phyloP scores from a whole-genome alignment of 2,113 vertebrate genomes.

The Synchiropus splendidus region DNA sequence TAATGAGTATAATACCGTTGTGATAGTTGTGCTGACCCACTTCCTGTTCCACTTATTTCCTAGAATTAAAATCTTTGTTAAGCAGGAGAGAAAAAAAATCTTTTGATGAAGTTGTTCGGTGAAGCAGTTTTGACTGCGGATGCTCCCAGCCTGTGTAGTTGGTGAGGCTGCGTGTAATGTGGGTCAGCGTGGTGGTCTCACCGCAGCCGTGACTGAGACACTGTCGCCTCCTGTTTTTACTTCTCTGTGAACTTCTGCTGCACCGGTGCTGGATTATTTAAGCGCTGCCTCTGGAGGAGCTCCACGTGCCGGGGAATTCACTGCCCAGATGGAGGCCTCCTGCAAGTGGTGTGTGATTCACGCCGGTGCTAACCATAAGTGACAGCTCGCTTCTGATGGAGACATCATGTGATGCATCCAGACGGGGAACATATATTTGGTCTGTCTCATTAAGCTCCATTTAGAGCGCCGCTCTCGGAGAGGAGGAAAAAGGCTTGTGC shows the following conservation, averaged over 20 bases:
- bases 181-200: conserved; percentile 19
- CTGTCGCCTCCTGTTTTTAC: conserved; percentile 53
- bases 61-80: no score
- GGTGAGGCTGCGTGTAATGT: conserved; percentile 46
- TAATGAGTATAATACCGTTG: no score
- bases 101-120: no score
- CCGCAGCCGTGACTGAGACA: conserved; percentile 31
- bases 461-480: conserved; percentile 12
- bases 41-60: no score
- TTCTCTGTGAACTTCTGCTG: conserved; percentile 40
- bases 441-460: conserved; percentile 9
- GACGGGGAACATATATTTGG: conserved; percentile 5
- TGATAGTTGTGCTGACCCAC: no score
- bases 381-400: conserved; percentile 15
- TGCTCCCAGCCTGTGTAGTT: conserved; percentile 9
- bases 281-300: conserved; percentile 26
- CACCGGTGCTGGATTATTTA: conserved; percentile 43
- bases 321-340: conserved; percentile 5
- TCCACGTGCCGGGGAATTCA: conserved; percentile 12
- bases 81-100: no score
- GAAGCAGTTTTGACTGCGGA: no score
- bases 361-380: conserved; percentile 11
- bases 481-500: no score
- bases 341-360: background rate
- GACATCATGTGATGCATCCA: conserved; percentile 10